A percentile compares a stretch with the other conserved stretches of the same genome.
These are phyloP conservation scores for Fabriciana adippe DNA, from an alignment of 2,888 invertebrate species.

Conservation along the genomic window DNA sequence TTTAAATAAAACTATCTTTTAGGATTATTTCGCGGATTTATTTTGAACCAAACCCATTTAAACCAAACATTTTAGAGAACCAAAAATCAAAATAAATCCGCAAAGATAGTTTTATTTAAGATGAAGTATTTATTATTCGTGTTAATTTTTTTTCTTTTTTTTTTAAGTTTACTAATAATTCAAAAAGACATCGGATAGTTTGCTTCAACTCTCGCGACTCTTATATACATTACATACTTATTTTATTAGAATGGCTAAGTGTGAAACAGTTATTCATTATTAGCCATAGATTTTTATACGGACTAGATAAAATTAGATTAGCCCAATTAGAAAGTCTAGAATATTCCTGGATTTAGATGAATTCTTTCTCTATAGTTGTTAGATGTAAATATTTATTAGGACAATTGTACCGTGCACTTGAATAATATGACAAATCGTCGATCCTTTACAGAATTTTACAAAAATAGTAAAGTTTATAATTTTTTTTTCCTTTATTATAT, in stretches of 20 bases:
- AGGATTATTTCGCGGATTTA: no score
- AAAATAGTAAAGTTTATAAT: no score
- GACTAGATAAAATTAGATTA: slow-evolving; percentile 28
- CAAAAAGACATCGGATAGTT: no score
- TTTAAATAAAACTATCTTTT: no score
- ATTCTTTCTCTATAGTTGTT: slow-evolving; percentile 20
- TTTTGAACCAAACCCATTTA: no score
- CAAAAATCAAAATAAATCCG: no score
- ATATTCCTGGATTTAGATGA: slow-evolving; percentile 29
- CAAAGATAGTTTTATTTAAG: no score
- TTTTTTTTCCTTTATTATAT: no score
- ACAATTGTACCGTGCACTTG: slow-evolving; percentile 13
- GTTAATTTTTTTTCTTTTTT: no score
- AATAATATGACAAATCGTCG: not conserved
- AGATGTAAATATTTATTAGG: slow-evolving; percentile 21
- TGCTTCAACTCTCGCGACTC: not conserved
- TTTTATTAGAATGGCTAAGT: slow-evolving; percentile 10
- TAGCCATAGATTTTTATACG: slow-evolving; percentile 43
- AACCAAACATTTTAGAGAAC: no score
- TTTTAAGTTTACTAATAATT: no score
- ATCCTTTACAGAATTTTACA: not conserved
- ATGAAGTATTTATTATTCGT: no score
- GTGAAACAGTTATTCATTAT: slow-evolving; percentile 18
- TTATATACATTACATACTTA: not conserved
- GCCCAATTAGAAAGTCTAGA: slow-evolving; percentile 37